Base-by-base conservation (phyloP, 2,888 invertebrate genomes). In the Mesopsocus fuscifrons region DNA sequence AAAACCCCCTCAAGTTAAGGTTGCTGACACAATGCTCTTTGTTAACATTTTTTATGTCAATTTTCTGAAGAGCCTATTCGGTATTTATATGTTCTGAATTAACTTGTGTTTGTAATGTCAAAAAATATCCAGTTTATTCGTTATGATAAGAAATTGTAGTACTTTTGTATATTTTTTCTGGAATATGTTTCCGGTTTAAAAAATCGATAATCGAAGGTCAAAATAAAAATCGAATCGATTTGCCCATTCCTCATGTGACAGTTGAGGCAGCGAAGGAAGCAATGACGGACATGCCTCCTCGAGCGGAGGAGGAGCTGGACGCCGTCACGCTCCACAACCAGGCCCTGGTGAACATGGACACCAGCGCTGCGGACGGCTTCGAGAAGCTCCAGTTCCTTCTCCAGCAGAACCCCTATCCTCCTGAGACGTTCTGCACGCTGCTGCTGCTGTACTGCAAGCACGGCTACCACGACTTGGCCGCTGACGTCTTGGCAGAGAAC, bases 281-380 rank as follows among this genome's bases (percentile, higher is more conserved):
- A 0, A 60, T 91, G 22, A 77, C 80, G 2, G 88, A 88, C 55
- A 80, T 89, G 74, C 88, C 89, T 2, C 91, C 92, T 1, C 69
- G 98, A 48, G 81, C 88, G 6, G 97, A 98, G 60, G 91, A 92
- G 57, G 98, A 98, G 64, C 63, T 97, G 49, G 98, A 98, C 61
- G 92, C 94, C 3, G 89, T 98, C 0, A 95, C 97, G 3, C 67
- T 98, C 32, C 98, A 98, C 58, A 98, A 98, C 59, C 83, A 95
- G 62, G 97, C 95, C 0, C 65, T 98, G 32, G 74, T 82, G 65
- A 87, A 88, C 49, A 87, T 91, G 64, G 89, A 91, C 49, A 67
- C 72, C 23, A 80, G 81, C 55, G 82, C 91, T 0, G 80, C 83
- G 0, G 91, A 94, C 55, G 91, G 95, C 11, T 95, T 97, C 56